phyloP scores from a whole-genome alignment of 2,797 vertebrate genomes.

The Steatocranus sp. region DNA sequence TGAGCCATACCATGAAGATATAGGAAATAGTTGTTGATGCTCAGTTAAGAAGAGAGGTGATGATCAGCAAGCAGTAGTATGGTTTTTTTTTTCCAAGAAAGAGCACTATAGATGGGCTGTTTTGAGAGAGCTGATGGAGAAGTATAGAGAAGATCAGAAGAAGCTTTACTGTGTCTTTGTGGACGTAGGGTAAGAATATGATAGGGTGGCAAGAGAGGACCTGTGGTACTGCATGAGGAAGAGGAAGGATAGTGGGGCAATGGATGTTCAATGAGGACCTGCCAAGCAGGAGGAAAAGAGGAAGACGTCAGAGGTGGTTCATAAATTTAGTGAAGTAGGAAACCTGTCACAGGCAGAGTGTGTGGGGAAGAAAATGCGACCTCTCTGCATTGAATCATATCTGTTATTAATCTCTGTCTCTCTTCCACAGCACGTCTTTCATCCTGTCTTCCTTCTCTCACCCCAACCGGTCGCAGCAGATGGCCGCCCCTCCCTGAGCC shows the following conservation, averaged over 20 bases:
- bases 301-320: background rate
- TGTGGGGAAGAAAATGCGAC: background rate
- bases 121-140: background rate
- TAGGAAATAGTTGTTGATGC: background rate
- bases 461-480: too few relatives aligned
- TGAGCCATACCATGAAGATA: background rate
- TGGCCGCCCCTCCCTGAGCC: too few relatives aligned
- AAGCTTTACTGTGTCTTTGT: background rate
- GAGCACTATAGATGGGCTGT: background rate
- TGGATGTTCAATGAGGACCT: background rate
- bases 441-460: too few relatives aligned
- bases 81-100: background rate
- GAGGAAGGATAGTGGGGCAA: background rate
- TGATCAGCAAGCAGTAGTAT: background rate
- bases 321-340: background rate
- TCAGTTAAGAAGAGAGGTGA: background rate
- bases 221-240: background rate
- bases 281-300: background rate
- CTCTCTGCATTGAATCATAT: too few relatives aligned
- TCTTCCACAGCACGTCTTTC: too few relatives aligned
- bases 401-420: too few relatives aligned
- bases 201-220: background rate
- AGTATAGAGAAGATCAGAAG: background rate
- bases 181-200: accelerated
- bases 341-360: background rate